phyloP scores from a whole-genome alignment of 2,113 vertebrate genomes.

The Andinoacara biseriatus region DNA sequence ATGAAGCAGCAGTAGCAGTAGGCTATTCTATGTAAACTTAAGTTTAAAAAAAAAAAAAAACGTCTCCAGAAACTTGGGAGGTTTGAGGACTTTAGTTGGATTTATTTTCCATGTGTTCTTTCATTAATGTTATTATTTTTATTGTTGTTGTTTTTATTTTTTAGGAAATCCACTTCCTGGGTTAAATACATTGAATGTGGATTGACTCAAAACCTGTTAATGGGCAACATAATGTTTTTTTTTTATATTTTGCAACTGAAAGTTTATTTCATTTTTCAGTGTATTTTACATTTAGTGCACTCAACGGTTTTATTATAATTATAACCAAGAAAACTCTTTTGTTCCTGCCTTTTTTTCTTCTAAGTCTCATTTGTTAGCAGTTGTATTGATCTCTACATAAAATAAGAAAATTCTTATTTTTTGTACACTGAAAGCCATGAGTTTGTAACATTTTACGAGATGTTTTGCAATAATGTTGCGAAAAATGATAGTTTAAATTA shows the following conservation, averaged over 20 bases:
- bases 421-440: constrained; percentile 1
- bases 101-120: constrained; percentile 43
- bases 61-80: constrained; percentile 37
- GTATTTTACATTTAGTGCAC: constrained; percentile 43
- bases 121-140: constrained; percentile 51
- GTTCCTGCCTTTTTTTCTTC: constrained; percentile 20
- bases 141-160: constrained; percentile 7
- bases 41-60: constrained; percentile 14
- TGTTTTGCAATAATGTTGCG: constrained; percentile 13
- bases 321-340: constrained; percentile 39
- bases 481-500: constrained; percentile 1
- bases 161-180: constrained; percentile 41
- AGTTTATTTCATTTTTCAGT: constrained; percentile 41
- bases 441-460: constrained; percentile 39
- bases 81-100: constrained; percentile 48
- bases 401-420: neutral
- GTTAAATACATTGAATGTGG: constrained; percentile 48
- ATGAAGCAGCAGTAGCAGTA: constrained; percentile 37
- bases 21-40: constrained; percentile 43
- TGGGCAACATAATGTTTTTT: constrained; percentile 37
- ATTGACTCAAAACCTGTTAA: constrained; percentile 42
- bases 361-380: constrained; percentile 25
- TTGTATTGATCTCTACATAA: constrained; percentile 20
- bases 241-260: constrained; percentile 21
- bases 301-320: constrained; percentile 58